Conservation (phyloP, 2,888 invertebrate species). For the Prenolepis imparis region DNA sequence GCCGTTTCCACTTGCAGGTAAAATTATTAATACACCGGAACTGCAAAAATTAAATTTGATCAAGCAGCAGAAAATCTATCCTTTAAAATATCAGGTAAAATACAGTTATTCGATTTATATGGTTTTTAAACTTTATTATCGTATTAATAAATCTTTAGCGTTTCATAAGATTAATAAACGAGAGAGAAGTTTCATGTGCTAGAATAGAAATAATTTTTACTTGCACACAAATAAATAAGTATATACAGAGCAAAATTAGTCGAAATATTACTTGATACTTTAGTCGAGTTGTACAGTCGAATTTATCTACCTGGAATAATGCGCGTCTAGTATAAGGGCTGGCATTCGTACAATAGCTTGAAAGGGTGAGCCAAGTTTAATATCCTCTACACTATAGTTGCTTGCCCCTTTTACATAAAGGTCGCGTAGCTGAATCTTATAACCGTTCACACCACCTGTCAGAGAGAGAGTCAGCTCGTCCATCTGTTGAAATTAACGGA, state of each 20-base stretch:
- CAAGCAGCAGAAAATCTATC: neutral
- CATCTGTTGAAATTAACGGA: slow-evolving; percentile 81
- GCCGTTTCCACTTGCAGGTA: slow-evolving; percentile 91
- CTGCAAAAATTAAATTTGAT: slow-evolving; percentile 82
- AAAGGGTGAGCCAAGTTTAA: slow-evolving; percentile 89
- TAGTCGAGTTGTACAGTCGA: neutral
- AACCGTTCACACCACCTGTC: slow-evolving; percentile 87
- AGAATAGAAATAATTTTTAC: neutral
- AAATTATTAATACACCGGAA: slow-evolving; percentile 90
- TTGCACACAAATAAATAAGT: neutral
- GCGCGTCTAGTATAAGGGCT: slow-evolving; percentile 89
- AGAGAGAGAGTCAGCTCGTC: slow-evolving; percentile 87
- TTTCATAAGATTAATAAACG: neutral
- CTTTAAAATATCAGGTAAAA: neutral
- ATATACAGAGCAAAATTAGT: neutral
- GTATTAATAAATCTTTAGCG: neutral
- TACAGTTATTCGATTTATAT: neutral
- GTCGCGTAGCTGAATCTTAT: slow-evolving; percentile 86
- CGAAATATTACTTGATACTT: neutral
- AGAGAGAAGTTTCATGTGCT: neutral
- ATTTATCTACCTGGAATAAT: slow-evolving; percentile 87
- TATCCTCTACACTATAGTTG: slow-evolving; percentile 86
- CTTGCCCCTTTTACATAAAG: slow-evolving; percentile 86
- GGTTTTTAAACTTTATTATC: neutral
- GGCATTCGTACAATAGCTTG: slow-evolving; percentile 90